These are phyloP conservation scores for Noctua fimbriata DNA, from an alignment of 2,888 invertebrate species.

Conservation along the genomic window DNA sequence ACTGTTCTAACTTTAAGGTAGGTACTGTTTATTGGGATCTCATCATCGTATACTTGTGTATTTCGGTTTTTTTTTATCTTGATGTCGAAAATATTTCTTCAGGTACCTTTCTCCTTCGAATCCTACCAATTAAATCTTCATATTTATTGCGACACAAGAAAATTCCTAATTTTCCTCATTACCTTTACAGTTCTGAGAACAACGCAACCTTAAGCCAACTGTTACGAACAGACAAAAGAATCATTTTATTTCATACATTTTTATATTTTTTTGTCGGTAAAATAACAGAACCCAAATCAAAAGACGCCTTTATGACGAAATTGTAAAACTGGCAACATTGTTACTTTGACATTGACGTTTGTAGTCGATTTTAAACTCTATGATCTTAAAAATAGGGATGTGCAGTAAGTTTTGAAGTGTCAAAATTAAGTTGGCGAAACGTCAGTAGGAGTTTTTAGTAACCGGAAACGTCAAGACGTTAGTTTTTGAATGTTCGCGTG, in stretches of 20 bases:
- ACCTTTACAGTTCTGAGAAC: slow-evolving; percentile 31
- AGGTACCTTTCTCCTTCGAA: not conserved
- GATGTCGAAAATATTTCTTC: not conserved
- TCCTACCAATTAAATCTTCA: not conserved
- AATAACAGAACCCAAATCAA: slow-evolving; percentile 83
- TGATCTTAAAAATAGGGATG: slow-evolving; percentile 41
- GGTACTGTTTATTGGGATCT: not conserved
- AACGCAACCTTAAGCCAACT: slow-evolving; percentile 64
- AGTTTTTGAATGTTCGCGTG: slow-evolving; percentile 82
- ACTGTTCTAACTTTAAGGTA: not conserved
- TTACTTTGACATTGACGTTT: slow-evolving; percentile 15
- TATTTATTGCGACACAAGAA: not conserved
- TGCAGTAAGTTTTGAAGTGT: slow-evolving; percentile 24
- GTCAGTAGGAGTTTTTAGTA: slow-evolving; percentile 81
- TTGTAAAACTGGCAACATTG: slow-evolving; percentile 64
- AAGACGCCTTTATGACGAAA: slow-evolving; percentile 76
- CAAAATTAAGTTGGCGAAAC: slow-evolving; percentile 69
- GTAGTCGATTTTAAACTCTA: slow-evolving; percentile 56
- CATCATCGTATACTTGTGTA: not conserved
- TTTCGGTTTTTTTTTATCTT: not conserved
- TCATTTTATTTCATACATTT: slow-evolving; percentile 57
- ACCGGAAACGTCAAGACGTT: slow-evolving; percentile 85
- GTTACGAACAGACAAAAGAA: slow-evolving; percentile 68
- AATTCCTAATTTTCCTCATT: slow-evolving; percentile 27
- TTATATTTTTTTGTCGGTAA: slow-evolving; percentile 71